These are phyloP conservation scores for Mythimna ferrago DNA, from an alignment of 2,888 invertebrate genomes.

Conservation along the genomic window DNA sequence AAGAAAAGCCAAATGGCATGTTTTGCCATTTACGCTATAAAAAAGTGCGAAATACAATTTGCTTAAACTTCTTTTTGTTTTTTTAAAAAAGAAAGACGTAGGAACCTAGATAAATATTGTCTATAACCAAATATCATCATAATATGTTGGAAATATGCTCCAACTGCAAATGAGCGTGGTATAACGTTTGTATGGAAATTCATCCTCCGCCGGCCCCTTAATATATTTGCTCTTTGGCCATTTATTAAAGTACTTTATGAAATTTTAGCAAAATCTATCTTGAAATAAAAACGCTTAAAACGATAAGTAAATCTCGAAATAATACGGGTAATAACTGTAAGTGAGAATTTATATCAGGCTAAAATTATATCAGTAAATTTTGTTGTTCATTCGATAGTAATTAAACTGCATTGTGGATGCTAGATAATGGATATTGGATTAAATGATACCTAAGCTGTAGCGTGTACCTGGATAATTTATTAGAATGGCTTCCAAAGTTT, in stretches of 20 bases:
- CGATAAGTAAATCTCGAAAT: neutral
- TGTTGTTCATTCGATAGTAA: constrained; percentile 11
- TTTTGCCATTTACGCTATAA: no score
- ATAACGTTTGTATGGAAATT: no score
- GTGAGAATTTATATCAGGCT: neutral
- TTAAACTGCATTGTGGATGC: constrained; percentile 7
- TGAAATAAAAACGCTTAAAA: neutral
- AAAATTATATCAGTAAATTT: neutral
- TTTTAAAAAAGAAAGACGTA: no score
- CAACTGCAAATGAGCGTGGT: no score
- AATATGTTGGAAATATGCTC: no score
- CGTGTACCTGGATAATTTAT: constrained; percentile 10
- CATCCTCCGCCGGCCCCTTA: no score
- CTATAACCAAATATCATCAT: no score
- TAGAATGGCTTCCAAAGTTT: constrained; percentile 1
- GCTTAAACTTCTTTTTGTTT: no score
- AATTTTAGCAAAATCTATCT: neutral
- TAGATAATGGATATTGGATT: constrained; percentile 20
- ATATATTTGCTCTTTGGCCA: neutral
- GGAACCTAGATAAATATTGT: no score
- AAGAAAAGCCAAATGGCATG: no score
- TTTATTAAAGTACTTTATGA: no score
- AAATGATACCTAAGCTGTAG: neutral
- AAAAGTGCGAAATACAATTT: no score
- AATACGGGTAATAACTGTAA: neutral